Percentiles rank a stretch among this genome's conserved stretches.
These are phyloP conservation scores for Polydrusus pterygomalis DNA, from an alignment of 2,888 invertebrate genomes.

Conservation along the genomic window DNA sequence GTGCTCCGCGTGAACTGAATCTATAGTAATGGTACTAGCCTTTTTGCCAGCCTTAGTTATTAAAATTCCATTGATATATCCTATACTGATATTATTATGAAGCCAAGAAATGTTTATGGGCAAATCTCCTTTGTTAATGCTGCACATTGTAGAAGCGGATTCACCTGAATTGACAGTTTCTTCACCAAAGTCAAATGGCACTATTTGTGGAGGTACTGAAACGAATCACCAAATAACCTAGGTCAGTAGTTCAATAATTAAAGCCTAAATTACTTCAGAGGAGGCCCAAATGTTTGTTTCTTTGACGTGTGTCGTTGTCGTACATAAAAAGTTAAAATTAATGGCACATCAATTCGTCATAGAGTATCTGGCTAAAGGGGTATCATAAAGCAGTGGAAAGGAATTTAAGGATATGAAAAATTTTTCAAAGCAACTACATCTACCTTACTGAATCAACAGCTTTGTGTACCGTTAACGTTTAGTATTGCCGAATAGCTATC, in stretches of 20 bases:
- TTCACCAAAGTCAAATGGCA: slow-evolving; percentile 71
- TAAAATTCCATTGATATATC: slow-evolving; percentile 66
- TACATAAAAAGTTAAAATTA: no score
- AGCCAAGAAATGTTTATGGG: slow-evolving; percentile 85
- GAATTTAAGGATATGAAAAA: no score
- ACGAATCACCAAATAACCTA: slow-evolving; percentile 67
- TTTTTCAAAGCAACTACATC: no score
- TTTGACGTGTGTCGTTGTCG: no score
- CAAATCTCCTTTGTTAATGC: slow-evolving; percentile 83
- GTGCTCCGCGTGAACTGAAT: slow-evolving; percentile 81
- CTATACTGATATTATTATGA: slow-evolving; percentile 78
- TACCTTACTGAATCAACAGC: no score
- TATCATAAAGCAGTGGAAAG: not conserved
- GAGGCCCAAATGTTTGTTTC: not conserved
- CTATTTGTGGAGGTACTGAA: slow-evolving; percentile 78
- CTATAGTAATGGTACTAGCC: slow-evolving; percentile 78
- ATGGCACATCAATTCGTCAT: no score
- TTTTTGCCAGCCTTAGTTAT: slow-evolving; percentile 74
- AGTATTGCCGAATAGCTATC: slow-evolving; percentile 78
- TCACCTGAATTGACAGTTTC: slow-evolving; percentile 82
- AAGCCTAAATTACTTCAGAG: not conserved
- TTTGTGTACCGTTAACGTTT: slow-evolving; percentile 78
- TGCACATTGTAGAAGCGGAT: slow-evolving; percentile 80
- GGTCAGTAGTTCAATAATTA: slow-evolving; percentile 67
- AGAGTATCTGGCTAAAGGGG: no score